Evolutionary conservation across 2,888 invertebrate species (phyloP), one percentile per base, ranked within the genome.

Genomic region (Hydropsyche betteni): DNA sequence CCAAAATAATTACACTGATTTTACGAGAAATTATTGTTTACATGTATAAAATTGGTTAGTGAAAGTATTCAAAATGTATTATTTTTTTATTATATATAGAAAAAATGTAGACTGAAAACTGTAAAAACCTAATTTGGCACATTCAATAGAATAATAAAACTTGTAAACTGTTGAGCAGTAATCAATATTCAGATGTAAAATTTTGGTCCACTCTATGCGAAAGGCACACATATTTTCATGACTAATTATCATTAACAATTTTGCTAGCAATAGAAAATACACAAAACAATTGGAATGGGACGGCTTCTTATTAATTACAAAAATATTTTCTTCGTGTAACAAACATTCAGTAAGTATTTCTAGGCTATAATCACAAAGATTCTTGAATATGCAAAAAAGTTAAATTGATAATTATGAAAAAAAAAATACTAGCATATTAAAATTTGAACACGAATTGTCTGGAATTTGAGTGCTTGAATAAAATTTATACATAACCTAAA

Each of bases 131-230:
- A 10, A 2, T 24, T 24, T 24, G 24, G 24, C 24, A 24, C 24
- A 24, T 24, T 24, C 24, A 24, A 24, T 24, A 24, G 24, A 24
- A 2, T 24, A 24, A 24, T 24, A 2, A 44, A 44, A 8, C 1
- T 10, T 24, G 58, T 3, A 58, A 1, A 14, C 4, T 55, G 55
- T 51, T 10, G 33, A 61, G 16, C 33, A 24, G 16, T 24, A 64
- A 64, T 64, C 34, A 34, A 44, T 36, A 64, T 12, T 64, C 64
- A 64, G 64, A 12, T 64, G 34, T 36, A 64, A n/a, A 24, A 64
- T 36, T 64, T 64, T 64, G 64, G 64, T 64, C 64, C 64, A 64
- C 64, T 64, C 64, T 64, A 64, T 64, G 64, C 5, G 34, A 64
- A 64, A 64, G 64, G 64, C 64, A 64, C 64, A 64, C 58, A 16